Base-by-base conservation (phyloP, 2,797 vertebrate genomes). In the Ctenosaura bakeri region DNA sequence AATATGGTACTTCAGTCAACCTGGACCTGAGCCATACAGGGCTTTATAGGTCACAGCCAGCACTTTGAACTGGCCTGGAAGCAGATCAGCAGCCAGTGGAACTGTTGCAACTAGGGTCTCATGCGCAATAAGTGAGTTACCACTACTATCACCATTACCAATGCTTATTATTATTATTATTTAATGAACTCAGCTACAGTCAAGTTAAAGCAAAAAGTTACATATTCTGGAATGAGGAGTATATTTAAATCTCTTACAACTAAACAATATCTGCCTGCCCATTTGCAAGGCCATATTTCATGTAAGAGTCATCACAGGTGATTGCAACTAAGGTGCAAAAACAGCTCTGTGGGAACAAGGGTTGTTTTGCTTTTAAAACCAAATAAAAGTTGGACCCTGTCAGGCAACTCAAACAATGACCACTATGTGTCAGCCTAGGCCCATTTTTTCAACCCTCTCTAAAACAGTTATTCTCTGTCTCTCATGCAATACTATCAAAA, bases 361-460 rank as follows among this genome's bases (percentile, higher is more conserved):
- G 1, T 0, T 18, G 38, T 14, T 50, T 62, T 29, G 6, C 7
- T 82, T 29, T 59, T 35, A 13, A 69, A 86, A 42, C 83, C 4
- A 42, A 74, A 32, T 64, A 35, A 77, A 10, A 1, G 32, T 32
- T 32, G 66, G n/a, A 22, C 35, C 29, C 13, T 9, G 6, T 54
- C 18, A 4, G 14, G 16, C 13, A 86, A 56, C 32, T 76, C 56
- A 16, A 12, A 1, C 56, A 0, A 38, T 24, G 78, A 85, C 95
- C 95, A 95, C 94, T 92, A 52, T 69, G 94, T 95, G 96, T 93
- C 96, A 95, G 95, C 94, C 93, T 94, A 94, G 35, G 42, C 1
- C 90, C 83, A 20, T 12, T n/a, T 6, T 42, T 74, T 4, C 10
- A 0, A 56, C n/a, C 22, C 3, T 6, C 20, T 78, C 50, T 42